phyloP scores from a whole-genome alignment of 2,888 invertebrate species.

The Stenurella melanura region DNA sequence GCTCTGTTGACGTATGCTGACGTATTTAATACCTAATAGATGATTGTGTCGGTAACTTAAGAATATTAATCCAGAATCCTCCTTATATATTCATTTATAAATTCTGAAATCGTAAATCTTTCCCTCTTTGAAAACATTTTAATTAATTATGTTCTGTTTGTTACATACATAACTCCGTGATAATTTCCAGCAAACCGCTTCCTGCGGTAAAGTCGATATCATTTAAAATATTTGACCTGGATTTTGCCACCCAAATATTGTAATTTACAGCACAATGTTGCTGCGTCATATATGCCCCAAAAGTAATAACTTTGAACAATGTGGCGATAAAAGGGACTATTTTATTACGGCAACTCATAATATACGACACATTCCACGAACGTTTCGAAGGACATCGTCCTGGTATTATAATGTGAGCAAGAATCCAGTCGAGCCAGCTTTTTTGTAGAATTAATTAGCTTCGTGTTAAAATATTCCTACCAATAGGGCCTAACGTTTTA shows the following conservation, averaged over 20 bases:
- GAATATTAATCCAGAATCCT: not conserved
- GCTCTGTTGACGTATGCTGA: too few relatives aligned
- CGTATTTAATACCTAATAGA: too few relatives aligned
- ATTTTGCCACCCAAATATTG: constrained; percentile 12
- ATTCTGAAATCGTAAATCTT: not conserved
- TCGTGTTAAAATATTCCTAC: not conserved
- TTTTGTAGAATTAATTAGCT: not conserved
- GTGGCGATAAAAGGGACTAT: constrained; percentile 15
- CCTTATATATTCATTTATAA: not conserved
- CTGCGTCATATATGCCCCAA: not conserved
- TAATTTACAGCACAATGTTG: constrained; percentile 10
- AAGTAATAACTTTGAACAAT: constrained; percentile 21
- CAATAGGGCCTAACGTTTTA: not conserved
- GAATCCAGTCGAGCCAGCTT: not conserved
- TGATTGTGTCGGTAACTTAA: too few relatives aligned
- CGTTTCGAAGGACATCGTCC: not conserved
- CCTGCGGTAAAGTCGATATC: constrained; percentile 1
- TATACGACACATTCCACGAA: constrained; percentile 15
- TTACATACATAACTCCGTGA: not conserved
- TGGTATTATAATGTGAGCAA: not conserved
- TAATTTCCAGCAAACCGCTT: not conserved
- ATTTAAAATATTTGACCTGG: constrained; percentile 10
- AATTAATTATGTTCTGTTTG: not conserved
- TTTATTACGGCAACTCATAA: constrained; percentile 17
- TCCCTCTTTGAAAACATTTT: not conserved